phyloP scores from a whole-genome alignment of 2,888 invertebrate species.

The Agrotis clavis region DNA sequence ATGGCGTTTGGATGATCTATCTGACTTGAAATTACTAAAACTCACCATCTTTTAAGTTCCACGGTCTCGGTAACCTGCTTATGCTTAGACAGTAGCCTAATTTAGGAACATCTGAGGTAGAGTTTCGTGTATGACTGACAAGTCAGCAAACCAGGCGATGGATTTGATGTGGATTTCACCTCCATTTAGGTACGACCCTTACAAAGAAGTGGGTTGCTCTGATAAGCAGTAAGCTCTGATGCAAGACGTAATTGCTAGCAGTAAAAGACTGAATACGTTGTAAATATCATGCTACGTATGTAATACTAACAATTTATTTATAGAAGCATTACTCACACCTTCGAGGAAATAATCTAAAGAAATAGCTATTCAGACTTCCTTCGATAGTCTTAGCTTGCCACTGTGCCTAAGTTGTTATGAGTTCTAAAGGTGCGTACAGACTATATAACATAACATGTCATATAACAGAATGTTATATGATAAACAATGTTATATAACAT shows the following conservation, averaged over 20 bases:
- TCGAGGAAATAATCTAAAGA: constrained; percentile 9
- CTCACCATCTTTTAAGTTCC: too few relatives aligned
- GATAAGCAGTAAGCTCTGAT: background rate
- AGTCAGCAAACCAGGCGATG: background rate
- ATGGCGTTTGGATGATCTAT: too few relatives aligned
- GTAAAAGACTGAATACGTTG: constrained; percentile 1
- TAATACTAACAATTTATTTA: background rate
- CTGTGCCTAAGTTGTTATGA: background rate
- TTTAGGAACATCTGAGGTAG: background rate
- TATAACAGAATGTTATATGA: too few relatives aligned
- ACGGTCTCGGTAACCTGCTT: too few relatives aligned
- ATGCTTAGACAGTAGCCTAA: background rate
- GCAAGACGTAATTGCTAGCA: background rate
- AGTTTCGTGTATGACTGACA: background rate
- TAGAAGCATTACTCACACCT: background rate
- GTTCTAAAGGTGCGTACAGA: too few relatives aligned
- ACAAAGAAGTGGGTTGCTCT: too few relatives aligned
- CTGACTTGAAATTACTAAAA: too few relatives aligned
- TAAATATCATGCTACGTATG: background rate
- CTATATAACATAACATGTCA: too few relatives aligned
- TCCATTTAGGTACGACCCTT: background rate
- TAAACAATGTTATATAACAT: too few relatives aligned
- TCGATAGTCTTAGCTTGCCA: background rate
- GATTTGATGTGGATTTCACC: background rate
- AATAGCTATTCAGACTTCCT: background rate